phyloP scores from a whole-genome alignment of 2,888 invertebrate genomes.

The Elgonia sp. region DNA sequence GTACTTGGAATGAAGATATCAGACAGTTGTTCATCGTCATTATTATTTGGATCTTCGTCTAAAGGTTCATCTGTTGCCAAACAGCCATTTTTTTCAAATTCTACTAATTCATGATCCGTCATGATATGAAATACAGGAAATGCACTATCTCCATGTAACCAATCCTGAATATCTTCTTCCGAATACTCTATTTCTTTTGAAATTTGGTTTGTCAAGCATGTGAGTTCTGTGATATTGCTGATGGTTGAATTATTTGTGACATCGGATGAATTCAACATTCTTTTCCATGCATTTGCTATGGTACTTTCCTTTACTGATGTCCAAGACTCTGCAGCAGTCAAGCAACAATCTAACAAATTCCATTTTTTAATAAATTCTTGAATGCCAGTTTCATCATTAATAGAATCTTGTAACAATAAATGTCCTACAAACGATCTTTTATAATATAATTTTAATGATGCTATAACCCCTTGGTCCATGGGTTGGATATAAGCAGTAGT shows the following conservation, averaged over 20 bases:
- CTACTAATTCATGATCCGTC: not conserved
- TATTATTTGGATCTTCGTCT: not conserved
- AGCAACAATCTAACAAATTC: not conserved
- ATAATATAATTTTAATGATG: not conserved
- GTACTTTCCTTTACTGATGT: not conserved
- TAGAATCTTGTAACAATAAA: not conserved
- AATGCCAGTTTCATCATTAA: not conserved
- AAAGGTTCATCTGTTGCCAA: not conserved
- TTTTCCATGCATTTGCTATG: not conserved
- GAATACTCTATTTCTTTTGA: not conserved
- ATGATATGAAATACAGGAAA: not conserved
- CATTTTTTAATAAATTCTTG: not conserved
- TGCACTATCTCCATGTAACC: not conserved
- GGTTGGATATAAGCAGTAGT: conserved; percentile 46
- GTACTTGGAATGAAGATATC: not conserved
- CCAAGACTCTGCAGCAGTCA: not conserved
- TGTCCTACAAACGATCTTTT: not conserved
- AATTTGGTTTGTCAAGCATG: not conserved
- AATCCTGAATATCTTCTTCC: not conserved
- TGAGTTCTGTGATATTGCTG: not conserved
- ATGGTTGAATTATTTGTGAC: not conserved
- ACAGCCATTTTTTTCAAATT: not conserved
- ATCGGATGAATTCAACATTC: not conserved
- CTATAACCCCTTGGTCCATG: conserved; percentile 64
- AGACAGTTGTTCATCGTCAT: not conserved